Conservation (phyloP, 2,113 vertebrate genomes). For the Pica pica region DNA sequence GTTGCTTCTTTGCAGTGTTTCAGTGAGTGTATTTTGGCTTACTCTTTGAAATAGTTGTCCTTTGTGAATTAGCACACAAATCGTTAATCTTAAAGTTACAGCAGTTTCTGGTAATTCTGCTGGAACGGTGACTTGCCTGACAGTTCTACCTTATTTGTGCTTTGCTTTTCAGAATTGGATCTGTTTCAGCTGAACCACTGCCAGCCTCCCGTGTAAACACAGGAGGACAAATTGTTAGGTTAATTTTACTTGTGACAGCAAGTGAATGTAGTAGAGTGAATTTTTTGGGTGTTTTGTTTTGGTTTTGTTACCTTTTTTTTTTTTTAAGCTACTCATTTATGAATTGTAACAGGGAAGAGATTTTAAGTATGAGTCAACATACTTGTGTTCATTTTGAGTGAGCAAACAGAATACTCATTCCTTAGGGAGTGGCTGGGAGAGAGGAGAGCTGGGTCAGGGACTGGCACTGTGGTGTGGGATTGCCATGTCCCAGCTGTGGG, state of each 20-base stretch:
- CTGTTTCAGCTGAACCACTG: slow-evolving; percentile 4
- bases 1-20: background rate
- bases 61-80: background rate
- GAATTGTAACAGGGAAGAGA: background rate
- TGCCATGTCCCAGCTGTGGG: background rate
- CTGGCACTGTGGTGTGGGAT: background rate
- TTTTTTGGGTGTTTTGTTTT: background rate
- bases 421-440: background rate
- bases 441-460: background rate
- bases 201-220: background rate
- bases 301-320: background rate
- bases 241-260: slow-evolving; percentile 15
- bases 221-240: background rate
- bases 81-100: background rate
- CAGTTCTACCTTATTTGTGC: slow-evolving; percentile 4
- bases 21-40: background rate
- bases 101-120: background rate
- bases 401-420: background rate
- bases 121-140: background rate
- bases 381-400: background rate
- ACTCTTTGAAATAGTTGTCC: background rate
- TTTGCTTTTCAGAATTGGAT: background rate
- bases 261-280: background rate
- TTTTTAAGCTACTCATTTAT: background rate
- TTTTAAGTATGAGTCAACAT: background rate